A percentile compares a stretch with the other conserved stretches of the same genome.
These are phyloP conservation scores for Tetramorium bicarinatum DNA, from an alignment of 2,888 invertebrate genomes.

Conservation along the genomic window DNA sequence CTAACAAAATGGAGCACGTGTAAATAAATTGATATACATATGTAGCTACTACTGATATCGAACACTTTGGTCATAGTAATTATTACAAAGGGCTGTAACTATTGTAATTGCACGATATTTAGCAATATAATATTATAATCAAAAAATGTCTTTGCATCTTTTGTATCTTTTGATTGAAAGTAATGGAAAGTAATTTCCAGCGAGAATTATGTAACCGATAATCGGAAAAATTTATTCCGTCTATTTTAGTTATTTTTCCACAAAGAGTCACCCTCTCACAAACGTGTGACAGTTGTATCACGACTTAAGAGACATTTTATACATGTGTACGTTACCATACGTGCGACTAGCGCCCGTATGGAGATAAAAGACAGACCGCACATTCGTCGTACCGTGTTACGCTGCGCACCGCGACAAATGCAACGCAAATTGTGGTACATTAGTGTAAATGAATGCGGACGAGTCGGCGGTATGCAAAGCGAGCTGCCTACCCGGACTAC, in stretches of 20 bases:
- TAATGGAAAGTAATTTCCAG: not conserved
- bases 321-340: conserved; percentile 3
- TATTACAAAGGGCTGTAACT: not conserved
- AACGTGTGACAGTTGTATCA: not conserved
- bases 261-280: not conserved
- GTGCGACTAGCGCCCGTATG: conserved; percentile 16
- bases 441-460: conserved; percentile 82
- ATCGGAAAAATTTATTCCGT: not conserved
- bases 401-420: conserved; percentile 75
- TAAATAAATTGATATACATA: not conserved
- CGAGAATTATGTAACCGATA: not conserved
- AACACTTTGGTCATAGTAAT: not conserved
- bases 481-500: conserved; percentile 31
- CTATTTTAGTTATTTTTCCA: not conserved
- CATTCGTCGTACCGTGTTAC: conserved; percentile 74
- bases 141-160: no score
- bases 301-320: conserved; percentile 15
- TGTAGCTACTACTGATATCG: not conserved
- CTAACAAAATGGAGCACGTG: not conserved
- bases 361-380: conserved; percentile 72
- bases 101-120: not conserved
- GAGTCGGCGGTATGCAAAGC: conserved; percentile 77
- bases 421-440: conserved; percentile 81
- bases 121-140: not conserved
- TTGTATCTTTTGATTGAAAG: no score